Base-by-base conservation (phyloP, 37 sponge, comb jelly and placozoan genomes). In the Spongilla lacustris region DNA sequence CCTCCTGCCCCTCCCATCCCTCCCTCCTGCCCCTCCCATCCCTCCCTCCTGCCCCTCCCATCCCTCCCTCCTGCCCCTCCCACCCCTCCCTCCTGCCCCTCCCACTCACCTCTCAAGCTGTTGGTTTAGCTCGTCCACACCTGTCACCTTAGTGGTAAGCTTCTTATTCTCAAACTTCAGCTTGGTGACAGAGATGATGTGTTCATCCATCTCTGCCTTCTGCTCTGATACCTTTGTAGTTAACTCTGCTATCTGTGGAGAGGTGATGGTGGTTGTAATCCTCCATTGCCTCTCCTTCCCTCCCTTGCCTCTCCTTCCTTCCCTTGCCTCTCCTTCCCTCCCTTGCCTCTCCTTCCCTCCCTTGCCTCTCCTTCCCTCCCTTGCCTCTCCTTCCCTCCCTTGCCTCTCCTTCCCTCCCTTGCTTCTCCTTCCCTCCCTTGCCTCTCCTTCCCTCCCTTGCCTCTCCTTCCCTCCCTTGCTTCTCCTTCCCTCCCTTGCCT, bases 211-310 rank as follows among this genome's bases (percentile, higher is more conserved):
- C 73, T 91, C 91, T 25, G 69, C 76, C 32, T 36, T 49, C 25
- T 80, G 81, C 33, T 86, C 91, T 26, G 87, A 22, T 41, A 77
- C 14, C 29, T 75, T 86, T 27, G 33, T 66, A 13, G 58, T 91
- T 78, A 85, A 37, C 24, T 86, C 91, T 31, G 83, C 58, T 9
- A 90, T 50, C 91, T 90, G 76, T 4, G 82, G n/a, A 36, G 13
- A 35, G 35, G 12, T 14, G 19, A 41, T 41, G 41, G 6, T 6
- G 6, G 6, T 6, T 41, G 41, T 58, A 58, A 58, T 58, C 58
- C 58, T 17, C 58, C 19, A n/a, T n/a, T n/a, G n/a, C 41, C 41
- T 9, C 41, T 41, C 41, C 41, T 6, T 41, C 41, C 41, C 41
- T 41, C 41, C 41, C 41, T 41, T 41, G 6, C 41, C 41, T 41